Evolutionary conservation across 2,888 invertebrate genomes (phyloP).

Genomic region (Apamea monoglypha): DNA sequence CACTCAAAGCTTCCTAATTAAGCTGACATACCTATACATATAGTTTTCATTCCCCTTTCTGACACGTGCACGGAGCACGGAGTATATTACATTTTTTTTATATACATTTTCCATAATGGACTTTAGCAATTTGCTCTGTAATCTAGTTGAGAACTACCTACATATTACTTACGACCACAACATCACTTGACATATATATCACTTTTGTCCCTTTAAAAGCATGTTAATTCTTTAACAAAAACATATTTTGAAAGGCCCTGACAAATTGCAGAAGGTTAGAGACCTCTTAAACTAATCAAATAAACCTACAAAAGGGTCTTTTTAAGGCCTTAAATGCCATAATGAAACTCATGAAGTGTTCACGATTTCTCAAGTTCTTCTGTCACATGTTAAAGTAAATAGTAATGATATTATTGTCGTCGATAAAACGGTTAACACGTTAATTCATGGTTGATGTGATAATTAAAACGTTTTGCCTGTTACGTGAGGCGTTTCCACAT

Average conservation of each 20-base stretch:
- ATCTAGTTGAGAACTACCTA: slow-evolving; percentile 19
- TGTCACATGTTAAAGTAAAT: slow-evolving; percentile 42
- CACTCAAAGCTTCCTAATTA: too few species aligned
- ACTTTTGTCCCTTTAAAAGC: background rate
- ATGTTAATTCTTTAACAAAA: slow-evolving; percentile 30
- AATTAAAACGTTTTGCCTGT: slow-evolving; percentile 60
- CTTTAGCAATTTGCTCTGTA: slow-evolving; percentile 6
- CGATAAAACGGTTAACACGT: slow-evolving; percentile 57
- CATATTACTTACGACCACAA: slow-evolving; percentile 1
- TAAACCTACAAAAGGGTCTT: slow-evolving; percentile 31
- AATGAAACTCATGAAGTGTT: slow-evolving; percentile 46
- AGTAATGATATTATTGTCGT: slow-evolving; percentile 52
- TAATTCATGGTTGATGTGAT: slow-evolving; percentile 66
- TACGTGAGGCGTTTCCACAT: slow-evolving; percentile 53
- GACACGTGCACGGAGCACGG: background rate
- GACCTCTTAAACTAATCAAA: slow-evolving; percentile 45
- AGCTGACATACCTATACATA: too few species aligned
- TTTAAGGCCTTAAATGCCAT: slow-evolving; percentile 25
- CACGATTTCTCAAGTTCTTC: slow-evolving; percentile 50
- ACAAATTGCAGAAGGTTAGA: slow-evolving; percentile 17
- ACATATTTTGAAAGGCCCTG: slow-evolving; percentile 16
- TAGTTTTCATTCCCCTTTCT: too few species aligned
- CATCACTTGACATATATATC: slow-evolving; percentile 42
- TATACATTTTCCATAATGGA: slow-evolving; percentile 27
- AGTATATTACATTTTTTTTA: too few species aligned